Conservation (phyloP, 2,113 vertebrate species). For the Epinephelus lanceolatus region DNA sequence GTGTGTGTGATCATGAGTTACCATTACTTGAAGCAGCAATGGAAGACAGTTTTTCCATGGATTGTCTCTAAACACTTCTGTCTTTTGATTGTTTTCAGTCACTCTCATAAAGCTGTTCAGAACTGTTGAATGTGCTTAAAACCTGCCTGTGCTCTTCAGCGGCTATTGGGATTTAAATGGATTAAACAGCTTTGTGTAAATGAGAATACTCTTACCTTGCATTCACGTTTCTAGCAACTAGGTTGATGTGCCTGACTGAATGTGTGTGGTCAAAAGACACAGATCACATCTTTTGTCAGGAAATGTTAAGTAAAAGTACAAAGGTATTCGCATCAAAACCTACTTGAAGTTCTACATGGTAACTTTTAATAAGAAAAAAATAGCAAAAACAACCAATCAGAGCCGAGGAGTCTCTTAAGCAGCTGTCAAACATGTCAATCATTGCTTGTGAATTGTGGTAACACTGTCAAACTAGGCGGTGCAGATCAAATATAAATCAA, state of each 20-base stretch:
- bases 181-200: constrained; percentile 39
- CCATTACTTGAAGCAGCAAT: constrained; percentile 50
- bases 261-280: background rate
- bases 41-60: constrained; percentile 46
- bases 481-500: too few relatives aligned
- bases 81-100: constrained; percentile 61
- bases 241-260: background rate
- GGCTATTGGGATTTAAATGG: constrained; percentile 57
- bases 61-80: constrained; percentile 39
- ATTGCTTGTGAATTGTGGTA: too few relatives aligned
- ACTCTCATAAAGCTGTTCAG: constrained; percentile 39
- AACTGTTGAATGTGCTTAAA: constrained; percentile 44
- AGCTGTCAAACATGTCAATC: too few relatives aligned
- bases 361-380: too few relatives aligned
- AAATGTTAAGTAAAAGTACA: too few relatives aligned
- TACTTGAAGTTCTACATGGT: too few relatives aligned
- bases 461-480: too few relatives aligned
- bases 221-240: background rate
- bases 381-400: too few relatives aligned
- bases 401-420: too few relatives aligned
- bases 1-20: constrained; percentile 37
- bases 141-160: constrained; percentile 24
- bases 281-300: too few relatives aligned
- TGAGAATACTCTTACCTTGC: constrained; percentile 5
- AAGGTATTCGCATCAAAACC: too few relatives aligned